Conservation (phyloP, 2,113 vertebrate species). For the Aythya baeri region DNA sequence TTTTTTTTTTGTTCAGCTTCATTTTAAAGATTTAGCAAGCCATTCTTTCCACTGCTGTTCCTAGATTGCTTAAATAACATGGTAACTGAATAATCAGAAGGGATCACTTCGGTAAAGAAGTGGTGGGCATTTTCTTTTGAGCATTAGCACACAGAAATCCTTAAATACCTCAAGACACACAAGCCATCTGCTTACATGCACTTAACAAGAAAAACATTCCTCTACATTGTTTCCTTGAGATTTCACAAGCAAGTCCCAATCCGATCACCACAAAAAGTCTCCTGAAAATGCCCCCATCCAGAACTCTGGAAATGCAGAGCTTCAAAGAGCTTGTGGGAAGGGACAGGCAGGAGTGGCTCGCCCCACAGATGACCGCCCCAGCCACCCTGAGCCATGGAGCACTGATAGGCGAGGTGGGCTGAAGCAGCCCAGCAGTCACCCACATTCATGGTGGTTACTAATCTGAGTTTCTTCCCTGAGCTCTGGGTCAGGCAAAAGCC, state of each 20-base stretch:
- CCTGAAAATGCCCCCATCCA: not conserved
- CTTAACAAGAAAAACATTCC: not conserved
- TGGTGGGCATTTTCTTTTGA: not conserved
- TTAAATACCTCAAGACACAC: not conserved
- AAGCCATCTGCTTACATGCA: fast-evolving
- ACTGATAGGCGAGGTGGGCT: not conserved
- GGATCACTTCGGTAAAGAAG: not conserved
- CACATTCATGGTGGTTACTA: fast-evolving
- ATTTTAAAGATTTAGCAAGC: not conserved
- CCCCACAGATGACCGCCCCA: fast-evolving
- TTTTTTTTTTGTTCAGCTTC: not conserved
- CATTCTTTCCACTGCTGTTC: not conserved
- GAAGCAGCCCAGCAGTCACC: not conserved
- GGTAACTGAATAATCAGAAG: not conserved
- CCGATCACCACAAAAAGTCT: not conserved
- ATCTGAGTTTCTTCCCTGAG: not conserved
- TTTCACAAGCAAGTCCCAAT: not conserved
- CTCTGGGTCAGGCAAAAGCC: not conserved
- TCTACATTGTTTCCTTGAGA: not conserved
- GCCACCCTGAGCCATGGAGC: not conserved
- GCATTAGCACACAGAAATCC: not conserved
- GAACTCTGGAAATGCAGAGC: fast-evolving
- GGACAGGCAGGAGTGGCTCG: not conserved
- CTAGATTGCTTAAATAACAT: not conserved
- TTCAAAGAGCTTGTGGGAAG: not conserved